phyloP scores from a whole-genome alignment of 2,888 invertebrate genomes.

The Nomada ferruginata region DNA sequence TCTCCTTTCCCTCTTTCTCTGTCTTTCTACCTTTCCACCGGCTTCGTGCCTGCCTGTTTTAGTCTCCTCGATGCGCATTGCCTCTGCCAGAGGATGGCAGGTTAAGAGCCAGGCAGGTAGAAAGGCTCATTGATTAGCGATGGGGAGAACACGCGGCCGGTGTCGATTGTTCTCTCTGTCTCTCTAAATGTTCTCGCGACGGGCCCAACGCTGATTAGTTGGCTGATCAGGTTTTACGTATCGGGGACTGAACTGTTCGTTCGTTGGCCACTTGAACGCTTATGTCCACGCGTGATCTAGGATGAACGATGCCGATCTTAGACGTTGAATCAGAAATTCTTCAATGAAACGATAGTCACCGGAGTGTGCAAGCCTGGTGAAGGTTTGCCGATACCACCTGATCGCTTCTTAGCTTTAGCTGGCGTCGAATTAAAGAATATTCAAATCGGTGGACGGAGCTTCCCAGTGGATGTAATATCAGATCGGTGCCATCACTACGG shows the following conservation, averaged over 20 bases:
- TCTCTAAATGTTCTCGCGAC: slow-evolving; percentile 19
- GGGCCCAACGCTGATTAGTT: slow-evolving; percentile 9
- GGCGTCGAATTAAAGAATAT: slow-evolving; percentile 2
- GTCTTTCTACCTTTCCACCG: slow-evolving; percentile 39
- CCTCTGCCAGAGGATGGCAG: slow-evolving; percentile 64
- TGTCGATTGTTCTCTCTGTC: slow-evolving; percentile 1
- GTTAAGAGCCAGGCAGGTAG: slow-evolving; percentile 63
- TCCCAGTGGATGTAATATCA: slow-evolving; percentile 13
- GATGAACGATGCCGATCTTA: not conserved
- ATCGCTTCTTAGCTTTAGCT: no score
- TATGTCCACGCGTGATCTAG: not conserved
- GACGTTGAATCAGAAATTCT: no score
- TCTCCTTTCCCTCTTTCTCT: slow-evolving; percentile 39
- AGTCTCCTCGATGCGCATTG: slow-evolving; percentile 41
- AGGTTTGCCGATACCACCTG: no score
- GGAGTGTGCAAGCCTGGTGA: no score
- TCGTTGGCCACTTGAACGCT: not conserved
- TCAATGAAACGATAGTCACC: no score
- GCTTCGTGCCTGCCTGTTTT: slow-evolving; percentile 50
- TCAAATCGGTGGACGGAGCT: slow-evolving; percentile 10
- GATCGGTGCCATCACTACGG: slow-evolving; percentile 59
- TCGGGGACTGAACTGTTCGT: not conserved
- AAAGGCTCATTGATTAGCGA: slow-evolving; percentile 54
- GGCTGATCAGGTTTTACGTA: not conserved
- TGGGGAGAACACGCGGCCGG: slow-evolving; percentile 46